phyloP scores from a whole-genome alignment of 1,140 invertebrate species.

The Gryon sp. region DNA sequence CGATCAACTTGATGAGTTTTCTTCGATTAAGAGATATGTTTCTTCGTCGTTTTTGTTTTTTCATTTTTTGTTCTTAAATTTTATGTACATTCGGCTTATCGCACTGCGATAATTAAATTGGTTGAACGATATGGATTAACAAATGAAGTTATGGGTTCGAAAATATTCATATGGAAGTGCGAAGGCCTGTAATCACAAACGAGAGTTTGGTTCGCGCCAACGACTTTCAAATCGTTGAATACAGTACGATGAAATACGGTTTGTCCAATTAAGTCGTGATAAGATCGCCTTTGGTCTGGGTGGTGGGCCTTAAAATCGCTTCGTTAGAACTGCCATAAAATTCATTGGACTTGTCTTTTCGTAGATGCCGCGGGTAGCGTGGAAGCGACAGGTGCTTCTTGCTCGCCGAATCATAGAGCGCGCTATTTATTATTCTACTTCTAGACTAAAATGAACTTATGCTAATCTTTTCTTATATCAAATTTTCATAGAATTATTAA shows the following conservation, averaged over 20 bases:
- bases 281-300: conserved; percentile 70
- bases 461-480: conserved; percentile 23
- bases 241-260: conserved; percentile 70
- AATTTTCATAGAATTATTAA: conserved; percentile 4
- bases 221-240: conserved; percentile 63
- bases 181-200: conserved; percentile 47
- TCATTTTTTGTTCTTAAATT: no score
- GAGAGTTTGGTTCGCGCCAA: conserved; percentile 51
- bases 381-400: conserved; percentile 71
- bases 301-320: conserved; percentile 75
- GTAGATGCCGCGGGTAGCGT: conserved; percentile 45
- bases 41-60: conserved; percentile 8
- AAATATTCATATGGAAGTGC: conserved; percentile 57
- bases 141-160: conserved; percentile 42
- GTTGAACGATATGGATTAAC: conserved; percentile 52
- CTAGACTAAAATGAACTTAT: conserved; percentile 38
- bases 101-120: conserved; percentile 22
- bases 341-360: conserved; percentile 72
- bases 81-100: no score
- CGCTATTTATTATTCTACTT: conserved; percentile 46
- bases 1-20: conserved; percentile 12
- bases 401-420: conserved; percentile 70
- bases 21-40: conserved; percentile 19
- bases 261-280: conserved; percentile 75
- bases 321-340: conserved; percentile 78